These are phyloP conservation scores for Todiramphus saurophagus DNA, from an alignment of 2,113 vertebrate genomes.

Conservation along the genomic window DNA sequence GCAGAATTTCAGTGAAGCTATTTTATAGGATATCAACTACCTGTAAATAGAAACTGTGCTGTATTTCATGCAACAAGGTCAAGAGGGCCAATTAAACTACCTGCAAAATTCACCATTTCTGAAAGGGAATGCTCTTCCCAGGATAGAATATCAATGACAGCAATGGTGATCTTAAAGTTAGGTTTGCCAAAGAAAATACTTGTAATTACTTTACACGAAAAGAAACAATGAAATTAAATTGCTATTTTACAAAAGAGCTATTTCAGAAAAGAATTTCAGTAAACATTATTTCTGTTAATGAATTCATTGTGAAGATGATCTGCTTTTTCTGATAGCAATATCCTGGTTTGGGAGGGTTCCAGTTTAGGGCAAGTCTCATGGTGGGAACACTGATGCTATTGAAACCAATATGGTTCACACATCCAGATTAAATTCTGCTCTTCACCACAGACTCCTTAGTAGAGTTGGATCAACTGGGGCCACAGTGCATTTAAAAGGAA, in stretches of 20 bases:
- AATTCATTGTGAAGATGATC: neutral
- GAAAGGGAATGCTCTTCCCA: neutral
- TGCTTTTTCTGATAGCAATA: neutral
- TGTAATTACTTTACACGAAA: neutral
- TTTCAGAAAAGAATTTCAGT: neutral
- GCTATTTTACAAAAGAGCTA: neutral
- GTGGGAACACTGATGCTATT: neutral
- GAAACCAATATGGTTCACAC: neutral
- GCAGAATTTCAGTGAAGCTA: neutral
- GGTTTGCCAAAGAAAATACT: neutral
- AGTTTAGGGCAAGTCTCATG: neutral
- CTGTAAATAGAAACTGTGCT: neutral
- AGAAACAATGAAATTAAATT: neutral
- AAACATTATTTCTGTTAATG: neutral
- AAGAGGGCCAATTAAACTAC: neutral
- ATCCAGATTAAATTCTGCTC: neutral
- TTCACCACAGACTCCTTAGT: neutral
- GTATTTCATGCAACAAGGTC: neutral
- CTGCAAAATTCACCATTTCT: neutral
- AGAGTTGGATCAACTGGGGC: neutral
- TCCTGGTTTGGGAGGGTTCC: neutral
- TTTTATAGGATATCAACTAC: neutral
- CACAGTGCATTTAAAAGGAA: neutral
- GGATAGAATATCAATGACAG: neutral
- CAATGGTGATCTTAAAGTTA: neutral